Conservation (phyloP, 2,888 invertebrate genomes). For the Pollenia amentaria region DNA sequence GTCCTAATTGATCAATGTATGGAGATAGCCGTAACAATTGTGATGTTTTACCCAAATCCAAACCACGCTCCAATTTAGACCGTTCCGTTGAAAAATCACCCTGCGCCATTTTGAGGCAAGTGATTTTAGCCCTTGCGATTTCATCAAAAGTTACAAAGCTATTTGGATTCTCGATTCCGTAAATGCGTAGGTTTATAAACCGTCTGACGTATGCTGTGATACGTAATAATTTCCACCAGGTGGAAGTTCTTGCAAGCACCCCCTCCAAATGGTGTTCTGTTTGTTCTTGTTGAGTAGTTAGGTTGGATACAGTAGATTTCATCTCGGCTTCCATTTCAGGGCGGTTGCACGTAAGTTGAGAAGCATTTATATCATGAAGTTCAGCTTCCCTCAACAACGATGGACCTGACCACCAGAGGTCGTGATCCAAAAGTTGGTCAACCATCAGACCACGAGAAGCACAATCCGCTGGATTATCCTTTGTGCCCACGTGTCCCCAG, state of each 20-base stretch:
- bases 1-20: constrained; percentile 40
- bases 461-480: constrained; percentile 51
- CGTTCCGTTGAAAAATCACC: constrained; percentile 12
- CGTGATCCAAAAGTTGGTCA: not conserved
- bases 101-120: constrained; percentile 37
- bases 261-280: constrained; percentile 5
- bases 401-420: constrained; percentile 44
- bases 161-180: not conserved
- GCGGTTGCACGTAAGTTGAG: too few relatives aligned
- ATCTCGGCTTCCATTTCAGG: too few relatives aligned
- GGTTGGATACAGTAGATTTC: too few relatives aligned
- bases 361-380: too few relatives aligned
- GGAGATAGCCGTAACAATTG: constrained; percentile 48
- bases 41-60: not conserved
- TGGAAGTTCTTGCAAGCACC: constrained; percentile 28
- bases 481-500: too few relatives aligned
- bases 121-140: not conserved
- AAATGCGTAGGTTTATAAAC: constrained; percentile 19
- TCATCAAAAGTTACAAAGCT: constrained; percentile 14
- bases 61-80: not conserved
- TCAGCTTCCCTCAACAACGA: not conserved
- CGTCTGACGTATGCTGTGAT: constrained; percentile 47
- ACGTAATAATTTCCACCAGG: constrained; percentile 46
- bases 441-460: constrained; percentile 38
- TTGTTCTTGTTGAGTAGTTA: too few relatives aligned